Conservation (phyloP, 2,888 invertebrate genomes). For the Miltochrista miniata region DNA sequence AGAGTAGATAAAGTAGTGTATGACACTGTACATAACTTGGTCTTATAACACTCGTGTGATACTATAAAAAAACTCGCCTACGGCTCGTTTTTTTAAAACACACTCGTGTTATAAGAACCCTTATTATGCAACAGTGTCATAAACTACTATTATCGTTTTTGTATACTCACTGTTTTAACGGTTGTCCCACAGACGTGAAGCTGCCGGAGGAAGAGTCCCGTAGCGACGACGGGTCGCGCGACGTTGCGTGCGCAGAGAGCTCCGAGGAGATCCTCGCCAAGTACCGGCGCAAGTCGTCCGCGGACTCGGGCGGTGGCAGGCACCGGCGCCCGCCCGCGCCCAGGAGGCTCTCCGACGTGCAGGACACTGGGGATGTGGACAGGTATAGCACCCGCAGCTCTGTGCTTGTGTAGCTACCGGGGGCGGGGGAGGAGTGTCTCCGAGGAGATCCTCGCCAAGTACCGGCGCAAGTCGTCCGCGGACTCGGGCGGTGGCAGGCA, state of each 20-base stretch:
- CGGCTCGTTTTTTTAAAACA: too few relatives aligned
- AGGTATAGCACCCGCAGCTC: slow-evolving; percentile 38
- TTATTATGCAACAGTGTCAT: too few relatives aligned
- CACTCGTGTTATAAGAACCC: too few relatives aligned
- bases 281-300: slow-evolving; percentile 89
- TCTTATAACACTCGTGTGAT: too few relatives aligned
- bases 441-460: slow-evolving; percentile 97
- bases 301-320: slow-evolving; percentile 48
- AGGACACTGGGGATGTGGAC: slow-evolving; percentile 53
- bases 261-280: slow-evolving; percentile 98
- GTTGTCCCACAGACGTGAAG: slow-evolving; percentile 51
- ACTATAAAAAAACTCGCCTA: too few relatives aligned
- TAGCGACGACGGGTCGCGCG: slow-evolving; percentile 54
- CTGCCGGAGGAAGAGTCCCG: slow-evolving; percentile 62
- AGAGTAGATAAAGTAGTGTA: too few relatives aligned
- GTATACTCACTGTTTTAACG: neutral
- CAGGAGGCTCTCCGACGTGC: slow-evolving; percentile 53
- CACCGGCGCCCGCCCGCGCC: slow-evolving; percentile 33
- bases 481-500: slow-evolving; percentile 47
- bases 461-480: slow-evolving; percentile 88
- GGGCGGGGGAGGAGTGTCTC: too few relatives aligned
- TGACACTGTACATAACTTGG: too few relatives aligned
- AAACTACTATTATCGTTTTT: neutral
- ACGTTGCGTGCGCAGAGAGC: slow-evolving; percentile 81
- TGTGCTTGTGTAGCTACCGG: too few relatives aligned